Base-by-base conservation (phyloP, 2,888 invertebrate genomes). In the Pachymerium ferrugineum region DNA sequence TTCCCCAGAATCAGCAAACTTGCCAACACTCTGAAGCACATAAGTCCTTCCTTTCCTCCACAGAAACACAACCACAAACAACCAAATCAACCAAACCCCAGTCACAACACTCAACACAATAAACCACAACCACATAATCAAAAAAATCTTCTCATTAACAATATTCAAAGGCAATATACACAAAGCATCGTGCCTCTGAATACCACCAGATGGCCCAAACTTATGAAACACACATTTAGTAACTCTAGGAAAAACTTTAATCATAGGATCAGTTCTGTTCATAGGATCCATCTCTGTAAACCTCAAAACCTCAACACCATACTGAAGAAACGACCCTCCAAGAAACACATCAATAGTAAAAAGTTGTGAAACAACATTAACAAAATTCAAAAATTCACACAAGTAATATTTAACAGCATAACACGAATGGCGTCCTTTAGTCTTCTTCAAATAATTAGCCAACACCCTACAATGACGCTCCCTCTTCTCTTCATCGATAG, bases 391-490 rank as follows among this genome's bases (percentile, higher is more conserved):
- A n/a, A 79, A 28, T 74, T 81, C 81, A 73, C 80, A 80, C n/a
- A 80, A 62, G 33, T 78, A 77, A 76, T 78, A 81, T 30, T 77
- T 77, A 35, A 75, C 74, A 25, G 80, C 78, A 77, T 80, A 80
- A 0, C 74, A 73, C 16, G 73, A 74, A 72, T 79, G 78, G 70
- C 62, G 74, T 4, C 72, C 25, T 74, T 77, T 62, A 62, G 75
- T 76, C 6, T 76, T 75, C 16, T 74, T 74, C 67, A 78, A 77
- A 73, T 77, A 78, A 8, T 76, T 72, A 3, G 77, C 77, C 4
- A 78, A 77, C 79, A 86, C 85, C 0, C 84, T 83, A 73, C 87
- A 86, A 19, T 38, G 35, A 16, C 72, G 70, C 30, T 77, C 68
- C 6, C 33, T 47, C 73, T 76, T 74, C 42, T 69, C 22, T 19